These are phyloP conservation scores for Zapornia atra DNA, from an alignment of 2,113 vertebrate species.

Conservation along the genomic window DNA sequence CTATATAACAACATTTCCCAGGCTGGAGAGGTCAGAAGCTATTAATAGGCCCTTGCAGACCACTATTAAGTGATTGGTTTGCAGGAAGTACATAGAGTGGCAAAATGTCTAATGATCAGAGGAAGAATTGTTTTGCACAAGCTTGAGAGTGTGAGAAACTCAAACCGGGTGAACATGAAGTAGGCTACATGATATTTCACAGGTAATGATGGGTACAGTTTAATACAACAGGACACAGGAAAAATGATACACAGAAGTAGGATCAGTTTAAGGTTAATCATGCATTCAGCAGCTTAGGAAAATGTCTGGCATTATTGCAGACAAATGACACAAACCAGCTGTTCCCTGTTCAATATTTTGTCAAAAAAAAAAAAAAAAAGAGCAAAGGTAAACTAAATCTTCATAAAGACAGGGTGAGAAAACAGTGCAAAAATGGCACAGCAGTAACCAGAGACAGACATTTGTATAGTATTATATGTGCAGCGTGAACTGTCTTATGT, in stretches of 20 bases:
- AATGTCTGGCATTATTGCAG: constrained; percentile 10
- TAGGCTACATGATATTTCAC: not conserved
- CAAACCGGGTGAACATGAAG: not conserved
- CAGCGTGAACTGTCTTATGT: not conserved
- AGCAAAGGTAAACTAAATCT: not conserved
- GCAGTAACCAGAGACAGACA: not conserved
- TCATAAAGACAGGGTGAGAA: not conserved
- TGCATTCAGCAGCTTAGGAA: constrained; percentile 21
- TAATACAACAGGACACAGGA: not conserved
- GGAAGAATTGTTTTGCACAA: not conserved
- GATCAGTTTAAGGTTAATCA: constrained; percentile 41
- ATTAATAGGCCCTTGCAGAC: not conserved
- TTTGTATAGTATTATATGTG: not conserved
- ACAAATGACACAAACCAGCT: constrained; percentile 9
- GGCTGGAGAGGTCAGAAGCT: not conserved
- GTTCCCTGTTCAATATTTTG: not conserved
- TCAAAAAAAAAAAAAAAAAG: not conserved
- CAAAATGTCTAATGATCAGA: not conserved
- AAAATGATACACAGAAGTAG: not conserved
- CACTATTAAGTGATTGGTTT: not conserved
- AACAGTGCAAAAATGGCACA: not conserved
- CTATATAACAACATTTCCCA: not conserved
- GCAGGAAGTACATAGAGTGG: not conserved
- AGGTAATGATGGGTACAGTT: not conserved
- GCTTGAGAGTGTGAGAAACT: not conserved